phyloP scores from a whole-genome alignment of 2,113 vertebrate genomes.

The Chinchilla lanigera region DNA sequence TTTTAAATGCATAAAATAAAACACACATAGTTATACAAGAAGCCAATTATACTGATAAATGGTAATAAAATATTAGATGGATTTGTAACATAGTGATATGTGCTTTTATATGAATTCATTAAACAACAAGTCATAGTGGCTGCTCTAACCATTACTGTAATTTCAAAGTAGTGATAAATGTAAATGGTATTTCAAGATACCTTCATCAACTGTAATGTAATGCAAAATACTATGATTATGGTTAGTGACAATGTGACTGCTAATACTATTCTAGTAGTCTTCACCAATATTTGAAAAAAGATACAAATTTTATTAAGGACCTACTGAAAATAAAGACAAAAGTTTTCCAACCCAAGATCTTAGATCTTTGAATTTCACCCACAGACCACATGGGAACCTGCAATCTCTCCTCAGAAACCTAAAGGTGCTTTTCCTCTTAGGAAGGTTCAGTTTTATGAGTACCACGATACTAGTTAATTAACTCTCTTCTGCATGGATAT shows the following conservation, averaged over 20 bases:
- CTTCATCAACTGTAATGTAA: conserved; percentile 10
- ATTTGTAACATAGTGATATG: not conserved
- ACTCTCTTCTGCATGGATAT: not conserved
- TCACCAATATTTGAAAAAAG: conserved; percentile 7
- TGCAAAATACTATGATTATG: not conserved
- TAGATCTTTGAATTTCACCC: not conserved
- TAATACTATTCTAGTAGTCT: not conserved
- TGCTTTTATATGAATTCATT: conserved; percentile 49
- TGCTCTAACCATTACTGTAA: conserved; percentile 21
- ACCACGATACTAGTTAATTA: not conserved
- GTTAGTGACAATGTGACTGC: not conserved
- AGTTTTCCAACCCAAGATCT: not conserved
- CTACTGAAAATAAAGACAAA: conserved; percentile 1
- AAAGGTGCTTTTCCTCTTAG: conserved; percentile 7
- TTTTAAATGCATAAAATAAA: conserved; percentile 11
- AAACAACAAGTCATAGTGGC: conserved; percentile 1
- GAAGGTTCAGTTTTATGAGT: not conserved
- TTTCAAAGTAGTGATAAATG: not conserved
- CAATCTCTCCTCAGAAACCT: not conserved
- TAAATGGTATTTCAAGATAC: conserved; percentile 47
- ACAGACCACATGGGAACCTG: not conserved
- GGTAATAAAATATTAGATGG: conserved; percentile 13
- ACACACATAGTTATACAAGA: not conserved
- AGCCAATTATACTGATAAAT: not conserved
- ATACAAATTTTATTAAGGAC: not conserved